A percentile compares a stretch with the other conserved stretches of the same genome.
Conservation (phyloP, 2,113 vertebrate genomes). For the Rhinichthys klamathensis region DNA sequence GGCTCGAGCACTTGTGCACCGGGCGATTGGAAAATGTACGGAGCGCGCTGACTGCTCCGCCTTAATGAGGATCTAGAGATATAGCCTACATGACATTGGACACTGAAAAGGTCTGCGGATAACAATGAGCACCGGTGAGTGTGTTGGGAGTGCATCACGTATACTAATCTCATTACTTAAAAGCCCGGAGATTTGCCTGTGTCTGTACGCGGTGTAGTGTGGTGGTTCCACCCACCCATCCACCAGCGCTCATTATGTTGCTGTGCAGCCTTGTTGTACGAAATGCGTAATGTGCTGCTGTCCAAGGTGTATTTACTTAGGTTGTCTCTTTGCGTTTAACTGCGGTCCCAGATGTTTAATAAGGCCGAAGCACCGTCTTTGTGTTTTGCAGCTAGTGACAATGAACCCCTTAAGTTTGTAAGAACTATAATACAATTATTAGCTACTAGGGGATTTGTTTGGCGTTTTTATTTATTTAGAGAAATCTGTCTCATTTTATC, state of each 20-base stretch:
- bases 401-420: background rate
- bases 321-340: background rate
- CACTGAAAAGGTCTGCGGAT: conserved; percentile 1
- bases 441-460: background rate
- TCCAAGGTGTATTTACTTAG: background rate
- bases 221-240: background rate
- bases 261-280: conserved; percentile 48
- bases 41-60: conserved; percentile 14
- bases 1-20: background rate
- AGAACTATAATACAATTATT: background rate
- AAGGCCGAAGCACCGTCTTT: background rate
- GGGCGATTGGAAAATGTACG: background rate
- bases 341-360: background rate
- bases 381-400: background rate
- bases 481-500: background rate
- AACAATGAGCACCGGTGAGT: conserved; percentile 65
- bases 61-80: conserved; percentile 56
- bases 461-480: background rate
- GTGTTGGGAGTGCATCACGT: background rate
- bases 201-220: background rate
- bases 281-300: conserved; percentile 16
- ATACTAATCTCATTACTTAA: background rate
- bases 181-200: background rate
- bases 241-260: conserved; percentile 45
- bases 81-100: conserved; percentile 24